Conservation (phyloP, 2,797 vertebrate genomes). For the Sandelia bainsii region DNA sequence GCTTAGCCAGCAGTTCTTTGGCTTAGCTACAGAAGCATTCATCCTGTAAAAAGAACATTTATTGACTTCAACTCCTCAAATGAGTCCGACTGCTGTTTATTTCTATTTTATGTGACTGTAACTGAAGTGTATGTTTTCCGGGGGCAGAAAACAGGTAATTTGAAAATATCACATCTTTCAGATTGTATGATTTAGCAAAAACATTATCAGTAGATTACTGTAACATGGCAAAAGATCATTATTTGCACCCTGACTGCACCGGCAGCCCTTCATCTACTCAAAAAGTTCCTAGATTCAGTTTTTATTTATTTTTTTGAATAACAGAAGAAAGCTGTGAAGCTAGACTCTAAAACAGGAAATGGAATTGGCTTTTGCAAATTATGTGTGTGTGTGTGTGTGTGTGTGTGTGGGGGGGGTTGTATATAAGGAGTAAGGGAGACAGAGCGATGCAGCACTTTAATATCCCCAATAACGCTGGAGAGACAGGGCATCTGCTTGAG, state of each 20-base stretch:
- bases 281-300: constrained; percentile 12
- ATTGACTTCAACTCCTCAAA: neutral
- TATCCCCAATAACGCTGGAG: constrained; percentile 60
- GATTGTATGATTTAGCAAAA: neutral
- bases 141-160: neutral
- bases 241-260: constrained; percentile 12
- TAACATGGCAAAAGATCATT: constrained; percentile 5
- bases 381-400: constrained; percentile 23
- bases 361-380: constrained; percentile 56
- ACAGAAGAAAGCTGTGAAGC: constrained; percentile 32
- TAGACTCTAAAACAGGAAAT: constrained; percentile 60
- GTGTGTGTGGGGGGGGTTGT: constrained; percentile 45
- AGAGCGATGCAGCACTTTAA: constrained; percentile 61
- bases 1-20: too few species aligned
- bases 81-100: neutral
- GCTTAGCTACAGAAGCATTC: too few species aligned
- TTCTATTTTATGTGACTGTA: too few species aligned
- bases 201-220: neutral
- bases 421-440: constrained; percentile 58
- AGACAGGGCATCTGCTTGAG: constrained; percentile 72
- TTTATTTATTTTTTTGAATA: constrained; percentile 40
- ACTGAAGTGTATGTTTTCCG: neutral
- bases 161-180: neutral
- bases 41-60: neutral
- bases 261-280: constrained; percentile 2